These are phyloP conservation scores for Anoplolepis gracilipes DNA, from an alignment of 1,140 invertebrate genomes.

Conservation along the genomic window DNA sequence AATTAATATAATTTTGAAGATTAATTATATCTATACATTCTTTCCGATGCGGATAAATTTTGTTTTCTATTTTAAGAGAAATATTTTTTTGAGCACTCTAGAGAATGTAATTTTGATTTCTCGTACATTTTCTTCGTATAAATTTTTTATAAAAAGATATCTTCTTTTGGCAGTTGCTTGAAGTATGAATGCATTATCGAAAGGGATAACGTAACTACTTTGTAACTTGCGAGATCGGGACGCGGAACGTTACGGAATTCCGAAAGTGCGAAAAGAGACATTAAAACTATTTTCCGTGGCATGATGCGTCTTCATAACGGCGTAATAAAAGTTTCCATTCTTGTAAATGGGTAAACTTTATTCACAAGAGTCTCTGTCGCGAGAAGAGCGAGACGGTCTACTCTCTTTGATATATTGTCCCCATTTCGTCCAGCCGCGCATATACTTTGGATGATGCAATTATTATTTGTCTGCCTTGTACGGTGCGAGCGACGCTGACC, in stretches of 20 bases:
- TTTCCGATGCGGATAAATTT: background rate
- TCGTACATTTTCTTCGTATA: background rate
- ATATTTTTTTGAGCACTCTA: background rate
- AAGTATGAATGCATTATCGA: background rate
- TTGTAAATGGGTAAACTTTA: conserved; percentile 70
- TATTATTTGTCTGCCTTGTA: conserved; percentile 51
- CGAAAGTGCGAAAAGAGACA: conserved; percentile 43
- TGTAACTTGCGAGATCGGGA: conserved; percentile 9
- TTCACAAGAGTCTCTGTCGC: conserved; percentile 14
- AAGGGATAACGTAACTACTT: background rate
- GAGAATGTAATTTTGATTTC: background rate
- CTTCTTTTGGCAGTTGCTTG: background rate
- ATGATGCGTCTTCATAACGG: conserved; percentile 63
- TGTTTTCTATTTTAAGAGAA: background rate
- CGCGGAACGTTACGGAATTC: conserved; percentile 20
- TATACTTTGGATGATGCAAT: conserved; percentile 30
- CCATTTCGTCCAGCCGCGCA: conserved; percentile 18
- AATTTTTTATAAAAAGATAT: background rate
- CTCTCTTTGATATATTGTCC: background rate
- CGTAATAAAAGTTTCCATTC: conserved; percentile 69
- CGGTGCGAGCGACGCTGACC: conserved; percentile 13
- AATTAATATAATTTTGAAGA: conserved; percentile 18
- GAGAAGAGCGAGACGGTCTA: background rate
- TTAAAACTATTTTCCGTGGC: conserved; percentile 67
- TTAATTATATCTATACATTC: background rate